Percentiles rank a stretch among this genome's conserved stretches.
These are phyloP conservation scores for Chelon auratus DNA, from an alignment of 2,797 vertebrate genomes.

Conservation along the genomic window DNA sequence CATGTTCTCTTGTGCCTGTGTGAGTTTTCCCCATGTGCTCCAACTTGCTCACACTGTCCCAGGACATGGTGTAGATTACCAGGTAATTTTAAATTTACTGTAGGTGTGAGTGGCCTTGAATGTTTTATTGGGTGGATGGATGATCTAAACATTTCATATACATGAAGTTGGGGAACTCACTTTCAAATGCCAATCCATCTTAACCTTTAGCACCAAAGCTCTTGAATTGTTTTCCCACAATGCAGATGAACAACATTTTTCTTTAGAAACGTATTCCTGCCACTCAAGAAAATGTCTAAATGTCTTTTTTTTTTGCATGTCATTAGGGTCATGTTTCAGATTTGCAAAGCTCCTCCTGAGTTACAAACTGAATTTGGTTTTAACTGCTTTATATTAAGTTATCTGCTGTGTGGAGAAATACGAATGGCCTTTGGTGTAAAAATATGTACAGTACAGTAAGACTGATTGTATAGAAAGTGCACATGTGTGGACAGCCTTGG, in stretches of 20 bases:
- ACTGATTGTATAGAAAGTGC: neutral
- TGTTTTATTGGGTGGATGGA: no score
- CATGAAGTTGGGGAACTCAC: neutral
- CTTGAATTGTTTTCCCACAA: neutral
- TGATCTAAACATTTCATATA: neutral
- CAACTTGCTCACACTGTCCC: no score
- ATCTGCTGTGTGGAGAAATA: no score
- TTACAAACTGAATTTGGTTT: neutral
- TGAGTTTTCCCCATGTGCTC: no score
- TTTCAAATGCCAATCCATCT: neutral
- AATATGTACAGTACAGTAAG: no score
- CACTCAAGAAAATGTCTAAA: no score
- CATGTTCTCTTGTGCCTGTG: no score
- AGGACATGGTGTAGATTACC: no score
- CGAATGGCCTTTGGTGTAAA: no score
- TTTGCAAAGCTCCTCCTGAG: neutral
- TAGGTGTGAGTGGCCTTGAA: no score
- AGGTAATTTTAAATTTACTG: no score
- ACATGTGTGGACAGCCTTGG: neutral
- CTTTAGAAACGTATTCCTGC: neutral
- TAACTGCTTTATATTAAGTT: neutral
- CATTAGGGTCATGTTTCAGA: neutral
- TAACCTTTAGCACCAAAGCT: neutral
- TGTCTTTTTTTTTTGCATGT: neutral
- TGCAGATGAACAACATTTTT: neutral